These are phyloP conservation scores for Listronotus oregonensis DNA, from an alignment of 1,140 invertebrate species.

Conservation along the genomic window DNA sequence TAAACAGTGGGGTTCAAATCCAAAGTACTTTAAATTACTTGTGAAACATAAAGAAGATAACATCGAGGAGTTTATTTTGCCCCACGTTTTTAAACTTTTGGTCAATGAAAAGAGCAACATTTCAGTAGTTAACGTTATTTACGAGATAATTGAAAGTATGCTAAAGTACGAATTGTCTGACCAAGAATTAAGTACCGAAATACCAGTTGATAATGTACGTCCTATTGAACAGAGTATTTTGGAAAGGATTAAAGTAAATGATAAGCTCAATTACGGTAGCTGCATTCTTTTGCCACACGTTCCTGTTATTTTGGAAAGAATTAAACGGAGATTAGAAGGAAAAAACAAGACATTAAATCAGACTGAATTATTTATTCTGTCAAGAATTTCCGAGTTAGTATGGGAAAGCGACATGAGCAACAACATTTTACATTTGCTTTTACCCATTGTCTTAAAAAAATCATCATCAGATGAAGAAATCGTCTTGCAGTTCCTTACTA, in stretches of 20 bases:
- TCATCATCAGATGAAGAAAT: conserved; percentile 63
- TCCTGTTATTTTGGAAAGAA: conserved; percentile 69
- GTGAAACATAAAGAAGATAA: conserved; percentile 62
- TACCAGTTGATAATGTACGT: conserved; percentile 52
- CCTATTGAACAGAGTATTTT: conserved; percentile 44
- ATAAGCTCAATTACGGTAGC: conserved; percentile 72
- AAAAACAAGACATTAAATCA: conserved; percentile 66
- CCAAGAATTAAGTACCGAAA: conserved; percentile 55
- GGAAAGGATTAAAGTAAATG: conserved; percentile 49
- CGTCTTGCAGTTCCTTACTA: conserved; percentile 68
- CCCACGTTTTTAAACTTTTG: conserved; percentile 72
- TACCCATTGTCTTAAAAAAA: conserved; percentile 77
- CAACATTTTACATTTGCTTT: conserved; percentile 68
- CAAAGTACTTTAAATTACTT: conserved; percentile 75
- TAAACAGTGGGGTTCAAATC: conserved; percentile 74
- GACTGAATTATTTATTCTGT: conserved; percentile 79
- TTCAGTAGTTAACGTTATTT: conserved; percentile 70
- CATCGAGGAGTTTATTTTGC: conserved; percentile 61
- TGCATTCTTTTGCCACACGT: conserved; percentile 76
- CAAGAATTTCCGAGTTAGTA: conserved; percentile 75
- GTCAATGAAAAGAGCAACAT: conserved; percentile 67
- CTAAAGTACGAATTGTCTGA: conserved; percentile 68
- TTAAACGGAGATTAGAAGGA: conserved; percentile 67
- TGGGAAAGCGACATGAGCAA: conserved; percentile 68
- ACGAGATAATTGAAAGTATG: conserved; percentile 81